Evolutionary conservation across 2,113 vertebrate species (phyloP).

Genomic region (Anolis sagrei): DNA sequence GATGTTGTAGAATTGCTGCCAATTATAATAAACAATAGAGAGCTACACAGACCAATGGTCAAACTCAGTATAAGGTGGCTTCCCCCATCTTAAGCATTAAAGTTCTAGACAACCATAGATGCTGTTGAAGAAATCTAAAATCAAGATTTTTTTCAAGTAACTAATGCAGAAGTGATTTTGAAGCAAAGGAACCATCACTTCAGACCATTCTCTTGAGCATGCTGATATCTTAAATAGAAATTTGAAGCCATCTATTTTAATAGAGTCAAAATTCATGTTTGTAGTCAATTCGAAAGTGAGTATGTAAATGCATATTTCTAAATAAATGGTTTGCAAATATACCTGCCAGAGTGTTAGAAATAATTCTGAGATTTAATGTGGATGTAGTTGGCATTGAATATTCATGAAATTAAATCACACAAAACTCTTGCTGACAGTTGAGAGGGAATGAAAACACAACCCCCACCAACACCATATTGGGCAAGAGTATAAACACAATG

Average conservation of each 20-base stretch:
- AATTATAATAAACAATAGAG: not conserved
- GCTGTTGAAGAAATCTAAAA: not conserved
- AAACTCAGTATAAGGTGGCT: not conserved
- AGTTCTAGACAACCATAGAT: not conserved
- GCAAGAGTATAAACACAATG: not conserved
- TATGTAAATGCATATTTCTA: not conserved
- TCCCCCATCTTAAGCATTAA: not conserved
- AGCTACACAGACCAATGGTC: not conserved
- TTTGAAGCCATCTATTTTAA: not conserved
- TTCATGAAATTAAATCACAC: constrained; percentile 1
- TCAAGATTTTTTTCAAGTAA: not conserved
- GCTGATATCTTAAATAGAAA: not conserved
- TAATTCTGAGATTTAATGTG: not conserved
- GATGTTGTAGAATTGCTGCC: not conserved
- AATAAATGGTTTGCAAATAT: not conserved
- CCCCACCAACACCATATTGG: not conserved
- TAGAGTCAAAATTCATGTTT: not conserved
- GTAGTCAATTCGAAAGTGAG: not conserved
- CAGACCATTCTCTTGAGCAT: not conserved
- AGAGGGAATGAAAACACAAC: not conserved
- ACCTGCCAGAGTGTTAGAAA: not conserved
- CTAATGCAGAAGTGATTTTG: not conserved
- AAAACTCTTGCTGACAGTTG: not conserved
- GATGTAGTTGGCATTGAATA: constrained; percentile 11
- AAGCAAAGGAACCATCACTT: not conserved